phyloP scores from a whole-genome alignment of 2,797 vertebrate species.

The Pitangus sulphuratus region DNA sequence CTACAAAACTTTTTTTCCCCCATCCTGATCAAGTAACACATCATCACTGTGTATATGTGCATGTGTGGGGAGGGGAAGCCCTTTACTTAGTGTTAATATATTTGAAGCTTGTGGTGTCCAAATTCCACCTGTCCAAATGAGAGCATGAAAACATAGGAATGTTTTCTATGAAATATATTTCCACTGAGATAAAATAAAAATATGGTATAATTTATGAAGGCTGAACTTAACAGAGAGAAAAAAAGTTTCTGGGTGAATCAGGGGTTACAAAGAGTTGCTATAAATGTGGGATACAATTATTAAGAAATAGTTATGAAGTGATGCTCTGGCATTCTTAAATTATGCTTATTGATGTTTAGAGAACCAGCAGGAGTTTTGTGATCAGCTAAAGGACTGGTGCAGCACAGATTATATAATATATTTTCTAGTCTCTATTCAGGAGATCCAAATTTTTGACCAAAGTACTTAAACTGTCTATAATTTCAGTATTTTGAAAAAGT shows the following conservation, averaged over 20 bases:
- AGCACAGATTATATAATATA: background rate
- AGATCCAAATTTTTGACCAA: background rate
- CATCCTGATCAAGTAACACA: background rate
- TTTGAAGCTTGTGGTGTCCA: background rate
- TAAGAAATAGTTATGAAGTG: background rate
- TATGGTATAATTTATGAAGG: background rate
- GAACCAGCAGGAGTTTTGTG: background rate
- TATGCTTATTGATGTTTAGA: background rate
- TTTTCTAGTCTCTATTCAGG: background rate
- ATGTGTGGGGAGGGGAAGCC: background rate
- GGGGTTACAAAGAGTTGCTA: background rate
- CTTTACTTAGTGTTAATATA: background rate
- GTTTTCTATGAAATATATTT: background rate
- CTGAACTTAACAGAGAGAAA: background rate
- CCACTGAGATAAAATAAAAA: background rate
- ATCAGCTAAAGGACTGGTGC: background rate
- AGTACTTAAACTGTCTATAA: background rate
- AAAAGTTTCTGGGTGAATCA: background rate
- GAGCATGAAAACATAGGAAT: background rate
- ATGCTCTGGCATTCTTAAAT: background rate
- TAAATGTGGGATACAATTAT: background rate
- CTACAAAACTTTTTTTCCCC: background rate
- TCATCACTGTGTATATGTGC: background rate
- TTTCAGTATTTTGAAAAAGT: background rate
- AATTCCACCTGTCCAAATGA: background rate